phyloP scores from a whole-genome alignment of 1,140 invertebrate species.

The Apis mellifera region Amel_HAv3.1 CM009932.2:8507501-8508000 shows the following conservation, averaged over 20 bases:
- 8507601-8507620: not conserved
- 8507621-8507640: not conserved
- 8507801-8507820: not conserved
- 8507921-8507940: too few relatives aligned
- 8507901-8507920: too few relatives aligned
- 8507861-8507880: not conserved
- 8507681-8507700: not conserved
- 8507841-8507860: not conserved
- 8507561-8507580: not conserved
- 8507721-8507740: too few relatives aligned
- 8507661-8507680: not conserved
- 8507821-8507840: too few relatives aligned
- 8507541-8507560: not conserved
- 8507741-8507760: not conserved
- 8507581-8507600: not conserved
- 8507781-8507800: not conserved
- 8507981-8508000: too few relatives aligned
- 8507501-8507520: not conserved
- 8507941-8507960: too few relatives aligned
- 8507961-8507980: too few relatives aligned
- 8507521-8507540: not conserved
- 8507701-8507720: too few relatives aligned
- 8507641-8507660: not conserved
- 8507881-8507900: not conserved
- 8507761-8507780: not conserved